A percentile compares a stretch with the other conserved stretches of the same genome.
phyloP scores from a whole-genome alignment of 2,888 invertebrate species.

The Phyto melanocephala region DNA sequence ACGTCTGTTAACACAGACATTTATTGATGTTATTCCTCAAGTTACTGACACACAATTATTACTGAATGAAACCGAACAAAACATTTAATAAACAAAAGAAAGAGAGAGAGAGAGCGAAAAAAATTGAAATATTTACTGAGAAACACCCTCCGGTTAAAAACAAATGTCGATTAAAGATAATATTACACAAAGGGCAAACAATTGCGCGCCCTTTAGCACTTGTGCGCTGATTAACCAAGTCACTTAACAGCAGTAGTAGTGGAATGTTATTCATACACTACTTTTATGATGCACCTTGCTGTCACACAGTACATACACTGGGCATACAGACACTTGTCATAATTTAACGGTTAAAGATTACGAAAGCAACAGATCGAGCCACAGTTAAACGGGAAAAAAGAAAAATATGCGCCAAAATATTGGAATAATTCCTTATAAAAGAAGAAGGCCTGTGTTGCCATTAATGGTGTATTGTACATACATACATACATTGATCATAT shows the following conservation, averaged over 20 bases:
- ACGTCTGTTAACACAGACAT: conserved; percentile 44
- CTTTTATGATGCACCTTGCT: conserved; percentile 54
- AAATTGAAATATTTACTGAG: conserved; percentile 35
- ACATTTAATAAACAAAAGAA: not conserved
- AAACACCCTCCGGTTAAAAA: conserved; percentile 51
- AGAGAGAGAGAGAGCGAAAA: not conserved
- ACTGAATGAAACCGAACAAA: conserved; percentile 20
- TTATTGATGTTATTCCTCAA: conserved; percentile 38
- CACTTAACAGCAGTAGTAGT: not conserved
- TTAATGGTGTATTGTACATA: conserved; percentile 30
- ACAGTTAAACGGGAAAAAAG: conserved; percentile 3
- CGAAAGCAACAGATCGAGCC: conserved; percentile 43
- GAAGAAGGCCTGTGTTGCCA: not conserved
- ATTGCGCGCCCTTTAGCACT: conserved; percentile 62
- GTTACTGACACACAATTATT: conserved; percentile 60
- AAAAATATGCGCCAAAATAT: conserved; percentile 36
- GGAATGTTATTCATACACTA: not conserved
- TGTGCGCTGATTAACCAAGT: conserved; percentile 40
- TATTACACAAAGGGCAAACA: conserved; percentile 61
- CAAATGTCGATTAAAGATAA: conserved; percentile 63
- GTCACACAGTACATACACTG: not conserved
- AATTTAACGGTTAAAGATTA: conserved; percentile 63
- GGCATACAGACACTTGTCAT: conserved; percentile 58
- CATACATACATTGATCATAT: conserved; percentile 55
- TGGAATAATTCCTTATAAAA: not conserved